Conservation (phyloP, 1,140 invertebrate genomes). For the Diuraphis noxia region DNA sequence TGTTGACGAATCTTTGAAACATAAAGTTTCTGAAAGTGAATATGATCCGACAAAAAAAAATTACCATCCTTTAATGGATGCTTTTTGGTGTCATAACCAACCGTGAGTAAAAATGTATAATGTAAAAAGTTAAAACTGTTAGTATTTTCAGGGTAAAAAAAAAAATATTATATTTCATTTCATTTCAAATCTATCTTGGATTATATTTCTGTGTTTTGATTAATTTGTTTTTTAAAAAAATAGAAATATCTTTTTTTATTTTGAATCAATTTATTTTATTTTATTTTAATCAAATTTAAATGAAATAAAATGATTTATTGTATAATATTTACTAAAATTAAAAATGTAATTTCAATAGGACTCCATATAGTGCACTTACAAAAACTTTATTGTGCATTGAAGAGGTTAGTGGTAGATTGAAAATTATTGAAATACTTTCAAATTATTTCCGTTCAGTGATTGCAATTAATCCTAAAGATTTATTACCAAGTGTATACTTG, state of each 20-base stretch:
- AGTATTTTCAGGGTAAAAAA: neutral
- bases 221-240: no score
- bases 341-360: slow-evolving; percentile 64
- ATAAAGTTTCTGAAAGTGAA: slow-evolving; percentile 12
- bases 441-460: slow-evolving; percentile 96
- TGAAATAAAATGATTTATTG: neutral
- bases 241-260: neutral
- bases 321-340: slow-evolving; percentile 34
- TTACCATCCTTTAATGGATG: slow-evolving; percentile 87
- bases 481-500: slow-evolving; percentile 88
- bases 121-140: neutral
- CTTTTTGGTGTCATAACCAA: slow-evolving; percentile 79
- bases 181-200: neutral
- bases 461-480: slow-evolving; percentile 81
- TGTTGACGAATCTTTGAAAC: neutral
- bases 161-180: neutral
- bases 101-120: slow-evolving; percentile 63
- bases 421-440: slow-evolving; percentile 90
- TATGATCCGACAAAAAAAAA: slow-evolving; percentile 79
- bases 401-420: slow-evolving; percentile 82
- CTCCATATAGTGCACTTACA: slow-evolving; percentile 90
- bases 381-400: slow-evolving; percentile 92
- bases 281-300: neutral
- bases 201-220: neutral
- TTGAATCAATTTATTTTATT: neutral